These are phyloP conservation scores for Nephila pilipes DNA, from an alignment of 1,140 invertebrate species.

Conservation along the genomic window DNA sequence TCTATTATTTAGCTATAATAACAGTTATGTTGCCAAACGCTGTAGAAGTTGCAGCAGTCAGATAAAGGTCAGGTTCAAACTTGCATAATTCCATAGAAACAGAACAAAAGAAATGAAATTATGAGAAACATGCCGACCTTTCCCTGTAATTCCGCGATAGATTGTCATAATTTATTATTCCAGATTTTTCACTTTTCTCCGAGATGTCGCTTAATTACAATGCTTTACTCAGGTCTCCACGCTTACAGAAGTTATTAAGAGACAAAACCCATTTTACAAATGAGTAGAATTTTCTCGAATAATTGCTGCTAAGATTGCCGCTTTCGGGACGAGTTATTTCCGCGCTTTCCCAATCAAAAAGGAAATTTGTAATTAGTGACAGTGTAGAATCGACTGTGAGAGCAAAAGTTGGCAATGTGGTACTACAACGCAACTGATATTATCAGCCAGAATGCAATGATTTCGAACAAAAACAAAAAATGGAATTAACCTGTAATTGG, in stretches of 20 bases:
- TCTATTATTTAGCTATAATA: no score
- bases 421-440: not conserved
- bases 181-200: conserved; percentile 17
- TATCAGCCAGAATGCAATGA: not conserved
- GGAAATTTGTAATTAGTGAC: conserved; percentile 19
- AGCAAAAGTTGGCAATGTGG: not conserved
- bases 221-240: not conserved
- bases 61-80: no score
- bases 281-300: conserved; percentile 22
- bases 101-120: not conserved
- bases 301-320: not conserved
- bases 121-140: not conserved
- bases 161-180: not conserved
- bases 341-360: not conserved
- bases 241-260: not conserved
- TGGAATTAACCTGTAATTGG: no score
- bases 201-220: not conserved
- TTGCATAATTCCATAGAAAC: not conserved
- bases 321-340: not conserved
- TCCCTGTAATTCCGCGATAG: not conserved
- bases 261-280: conserved; percentile 18
- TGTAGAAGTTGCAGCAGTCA: no score
- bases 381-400: not conserved
- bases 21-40: no score
- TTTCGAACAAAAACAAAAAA: not conserved